Evolutionary conservation across 2,113 vertebrate genomes (phyloP).

Genomic region (Acrocephalus kingi): DNA sequence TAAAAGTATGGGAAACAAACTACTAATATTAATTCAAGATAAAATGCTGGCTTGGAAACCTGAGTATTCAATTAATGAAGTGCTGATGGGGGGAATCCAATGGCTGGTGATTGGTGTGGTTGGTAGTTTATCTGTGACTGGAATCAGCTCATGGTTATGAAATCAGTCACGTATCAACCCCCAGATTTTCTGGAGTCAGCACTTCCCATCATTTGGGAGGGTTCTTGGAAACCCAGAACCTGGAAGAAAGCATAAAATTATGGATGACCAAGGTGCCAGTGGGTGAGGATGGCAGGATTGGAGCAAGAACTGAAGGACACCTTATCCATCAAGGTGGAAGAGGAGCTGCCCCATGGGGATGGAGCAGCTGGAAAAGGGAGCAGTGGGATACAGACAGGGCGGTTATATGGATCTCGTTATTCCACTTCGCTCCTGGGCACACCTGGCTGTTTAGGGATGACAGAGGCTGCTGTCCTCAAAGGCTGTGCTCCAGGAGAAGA

Average conservation of each 20-base stretch:
- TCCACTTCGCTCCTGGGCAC: background rate
- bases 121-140: background rate
- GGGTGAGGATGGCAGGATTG: fast-evolving
- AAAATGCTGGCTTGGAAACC: background rate
- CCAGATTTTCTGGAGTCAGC: background rate
- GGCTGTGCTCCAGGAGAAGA: background rate
- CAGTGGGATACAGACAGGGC: fast-evolving
- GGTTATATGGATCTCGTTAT: fast-evolving
- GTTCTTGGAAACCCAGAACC: background rate
- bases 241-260: background rate
- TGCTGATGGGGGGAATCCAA: background rate
- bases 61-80: background rate
- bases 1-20: background rate
- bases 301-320: background rate
- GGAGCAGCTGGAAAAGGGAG: background rate
- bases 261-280: fast-evolving
- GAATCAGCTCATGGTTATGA: background rate
- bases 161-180: background rate
- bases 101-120: fast-evolving
- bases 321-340: background rate
- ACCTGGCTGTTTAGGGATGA: background rate
- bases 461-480: background rate
- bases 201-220: background rate
- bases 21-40: background rate
- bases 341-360: background rate